These are phyloP conservation scores for Zaprionus gabonicus DNA, from an alignment of 1,140 invertebrate species.

Conservation along the genomic window DNA sequence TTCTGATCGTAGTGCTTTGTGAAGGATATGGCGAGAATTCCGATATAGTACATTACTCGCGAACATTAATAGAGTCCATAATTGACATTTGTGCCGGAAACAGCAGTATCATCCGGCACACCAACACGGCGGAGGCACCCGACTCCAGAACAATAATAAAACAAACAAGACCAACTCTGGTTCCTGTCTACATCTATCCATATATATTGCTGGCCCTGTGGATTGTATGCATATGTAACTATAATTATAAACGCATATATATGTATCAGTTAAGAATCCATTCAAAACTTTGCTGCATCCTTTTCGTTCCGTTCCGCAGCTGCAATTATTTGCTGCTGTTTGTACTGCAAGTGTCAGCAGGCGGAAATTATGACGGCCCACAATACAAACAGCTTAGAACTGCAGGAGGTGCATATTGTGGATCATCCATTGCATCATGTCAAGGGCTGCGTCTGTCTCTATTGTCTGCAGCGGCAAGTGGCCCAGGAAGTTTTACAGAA, in stretches of 20 bases:
- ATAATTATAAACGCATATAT: background rate
- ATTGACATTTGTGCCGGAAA: conserved; percentile 30
- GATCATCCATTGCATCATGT: conserved; percentile 44
- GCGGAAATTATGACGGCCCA: conserved; percentile 46
- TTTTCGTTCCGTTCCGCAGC: conserved; percentile 15
- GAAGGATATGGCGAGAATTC: background rate
- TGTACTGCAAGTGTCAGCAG: conserved; percentile 56
- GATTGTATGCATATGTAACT: conserved; percentile 53
- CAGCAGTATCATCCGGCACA: conserved; percentile 1
- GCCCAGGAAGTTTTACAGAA: conserved; percentile 44
- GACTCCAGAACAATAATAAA: background rate
- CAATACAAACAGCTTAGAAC: conserved; percentile 43
- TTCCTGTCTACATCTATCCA: conserved; percentile 30
- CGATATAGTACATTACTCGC: background rate
- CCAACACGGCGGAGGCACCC: background rate
- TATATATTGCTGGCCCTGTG: conserved; percentile 50
- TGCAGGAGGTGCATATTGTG: conserved; percentile 54
- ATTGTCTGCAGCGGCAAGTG: conserved; percentile 57
- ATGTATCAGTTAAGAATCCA: background rate
- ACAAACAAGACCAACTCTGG: background rate
- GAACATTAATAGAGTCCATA: conserved; percentile 27
- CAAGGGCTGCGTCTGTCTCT: conserved; percentile 51
- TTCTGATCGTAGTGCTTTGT: background rate
- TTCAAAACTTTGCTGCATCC: background rate
- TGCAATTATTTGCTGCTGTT: conserved; percentile 44